Evolutionary conservation across 2,888 invertebrate genomes (phyloP).

Genomic region (Agrypnus murinus): DNA sequence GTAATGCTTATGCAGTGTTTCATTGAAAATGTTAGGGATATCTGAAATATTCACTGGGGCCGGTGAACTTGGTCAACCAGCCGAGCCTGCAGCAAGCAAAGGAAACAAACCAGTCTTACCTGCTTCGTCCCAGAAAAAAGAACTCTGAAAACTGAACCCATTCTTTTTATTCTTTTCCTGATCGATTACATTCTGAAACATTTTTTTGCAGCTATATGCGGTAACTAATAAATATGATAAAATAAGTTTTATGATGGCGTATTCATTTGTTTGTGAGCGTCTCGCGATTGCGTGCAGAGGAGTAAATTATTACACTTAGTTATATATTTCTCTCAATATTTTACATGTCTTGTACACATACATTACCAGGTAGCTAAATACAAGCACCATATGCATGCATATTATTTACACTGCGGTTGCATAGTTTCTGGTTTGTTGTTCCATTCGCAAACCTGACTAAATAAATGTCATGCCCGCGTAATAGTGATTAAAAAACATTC

Average conservation of each 20-base stretch:
- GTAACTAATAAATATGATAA: slow-evolving; percentile 56
- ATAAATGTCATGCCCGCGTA: slow-evolving; percentile 37
- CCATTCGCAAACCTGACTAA: slow-evolving; percentile 52
- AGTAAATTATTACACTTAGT: slow-evolving; percentile 52
- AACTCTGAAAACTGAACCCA: slow-evolving; percentile 61
- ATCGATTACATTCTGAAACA: slow-evolving; percentile 58
- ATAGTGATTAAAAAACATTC: slow-evolving; percentile 50
- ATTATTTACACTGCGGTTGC: slow-evolving; percentile 64
- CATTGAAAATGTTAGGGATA: slow-evolving; percentile 64
- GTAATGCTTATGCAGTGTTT: slow-evolving; percentile 65
- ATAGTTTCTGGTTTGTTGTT: slow-evolving; percentile 58
- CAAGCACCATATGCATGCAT: slow-evolving; percentile 65
- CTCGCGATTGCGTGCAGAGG: slow-evolving; percentile 51
- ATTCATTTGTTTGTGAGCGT: slow-evolving; percentile 56
- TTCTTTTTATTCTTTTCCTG: slow-evolving; percentile 61
- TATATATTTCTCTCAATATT: slow-evolving; percentile 67
- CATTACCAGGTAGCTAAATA: slow-evolving; percentile 69
- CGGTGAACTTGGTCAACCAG: slow-evolving; percentile 63
- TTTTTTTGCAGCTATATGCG: slow-evolving; percentile 52
- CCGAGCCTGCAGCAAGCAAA: slow-evolving; percentile 53
- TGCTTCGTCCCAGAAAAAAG: slow-evolving; percentile 60
- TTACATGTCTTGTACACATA: slow-evolving; percentile 67
- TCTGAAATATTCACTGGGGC: slow-evolving; percentile 69
- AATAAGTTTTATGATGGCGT: slow-evolving; percentile 56
- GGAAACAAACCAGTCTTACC: slow-evolving; percentile 68